These are phyloP conservation scores for Pimephales promelas DNA, from an alignment of 2,113 vertebrate genomes.

Conservation along the genomic window DNA sequence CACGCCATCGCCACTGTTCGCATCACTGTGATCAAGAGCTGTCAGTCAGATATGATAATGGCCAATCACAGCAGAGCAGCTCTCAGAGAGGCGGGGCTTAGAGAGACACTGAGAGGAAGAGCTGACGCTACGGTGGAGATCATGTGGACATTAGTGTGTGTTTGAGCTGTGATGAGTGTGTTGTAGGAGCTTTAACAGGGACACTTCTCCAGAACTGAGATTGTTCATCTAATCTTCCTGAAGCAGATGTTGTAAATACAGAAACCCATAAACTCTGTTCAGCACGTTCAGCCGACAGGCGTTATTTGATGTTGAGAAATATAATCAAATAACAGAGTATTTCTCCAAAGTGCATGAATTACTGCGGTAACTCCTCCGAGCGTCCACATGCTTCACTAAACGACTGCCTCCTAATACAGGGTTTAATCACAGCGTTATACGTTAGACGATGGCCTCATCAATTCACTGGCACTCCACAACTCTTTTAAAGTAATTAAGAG, in stretches of 20 bases:
- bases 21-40: too few relatives aligned
- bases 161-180: too few relatives aligned
- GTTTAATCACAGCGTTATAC: neutral
- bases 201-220: neutral
- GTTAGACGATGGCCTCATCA: neutral
- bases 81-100: too few relatives aligned
- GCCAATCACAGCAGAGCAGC: too few relatives aligned
- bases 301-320: neutral
- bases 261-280: neutral
- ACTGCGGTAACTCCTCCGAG: neutral
- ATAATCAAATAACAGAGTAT: neutral
- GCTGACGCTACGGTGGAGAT: too few relatives aligned
- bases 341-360: neutral
- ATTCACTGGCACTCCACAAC: constrained; percentile 1
- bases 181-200: too few relatives aligned
- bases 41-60: too few relatives aligned
- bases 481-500: constrained; percentile 15
- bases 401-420: too few relatives aligned
- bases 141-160: too few relatives aligned
- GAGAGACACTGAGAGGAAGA: too few relatives aligned
- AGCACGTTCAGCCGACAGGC: neutral
- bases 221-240: neutral
- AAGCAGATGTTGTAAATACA: neutral
- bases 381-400: neutral
- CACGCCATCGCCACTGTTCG: too few relatives aligned